Base-by-base conservation (phyloP, 2,113 vertebrate species). In the Coryphaenoides rupestris region DNA sequence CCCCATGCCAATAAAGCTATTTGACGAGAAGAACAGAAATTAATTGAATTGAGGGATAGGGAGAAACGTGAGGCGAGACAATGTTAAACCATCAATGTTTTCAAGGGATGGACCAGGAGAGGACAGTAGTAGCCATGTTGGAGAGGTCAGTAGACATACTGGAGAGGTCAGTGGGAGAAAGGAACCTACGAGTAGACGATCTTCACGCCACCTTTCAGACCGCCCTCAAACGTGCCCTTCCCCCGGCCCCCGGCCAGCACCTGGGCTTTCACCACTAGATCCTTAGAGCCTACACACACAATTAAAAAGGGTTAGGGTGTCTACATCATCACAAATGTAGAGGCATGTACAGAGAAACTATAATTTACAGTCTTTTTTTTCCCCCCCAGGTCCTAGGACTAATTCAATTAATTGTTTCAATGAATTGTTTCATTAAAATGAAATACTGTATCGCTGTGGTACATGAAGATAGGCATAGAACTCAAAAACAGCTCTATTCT, bases 181-280 rank as follows among this genome's bases (percentile, higher is more conserved):
- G 33, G 3, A 58, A 94, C 95, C 95, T 88, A 98, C 96, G 96
- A 98, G 90, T 95, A 99, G 62, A 98, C 96, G 69, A 98, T 99
- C 90, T 89, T 93, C 68, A 99, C 96, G 84, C 97, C 96, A 73
- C 97, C 97, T 83, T 96, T 98, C 65, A 98, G 91, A 49, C 97
- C 96, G 73, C 95, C 94, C 90, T 98, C 95, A 77, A 99, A 98
- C 0, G 93, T 93, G 77, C 97, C 97, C 90, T 98, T 98, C 72
- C 97, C 97, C 90, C 97, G 89, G 69, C 96, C 95, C 19, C 96
- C 96, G 64, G 96, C 97, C 90, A 99, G 88, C 33, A 99, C 94
- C 84, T 99, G 97, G 53, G 96, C 97, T 87, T 99, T 99, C 75
- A 99, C 89, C 86, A 98, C 96, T 88, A 98, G 89, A 80, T 99